Base-by-base conservation (phyloP, 2,888 invertebrate species). In the Cylloceria caligata region DNA sequence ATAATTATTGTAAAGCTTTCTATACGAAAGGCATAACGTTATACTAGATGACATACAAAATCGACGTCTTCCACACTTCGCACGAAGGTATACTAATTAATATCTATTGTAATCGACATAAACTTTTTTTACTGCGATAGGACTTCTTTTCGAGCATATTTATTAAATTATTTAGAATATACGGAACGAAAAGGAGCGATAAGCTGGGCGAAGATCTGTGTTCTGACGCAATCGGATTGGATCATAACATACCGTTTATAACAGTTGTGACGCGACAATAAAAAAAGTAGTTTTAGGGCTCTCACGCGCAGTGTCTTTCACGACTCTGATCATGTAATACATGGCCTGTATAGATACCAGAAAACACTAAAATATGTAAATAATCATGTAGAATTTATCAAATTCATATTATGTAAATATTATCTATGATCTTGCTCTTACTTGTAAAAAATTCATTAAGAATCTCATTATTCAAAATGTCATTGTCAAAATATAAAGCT, bases 211-310 rank as follows among this genome's bases (percentile, higher is more conserved):
- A 49, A 36, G 62, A 73, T 73, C 80, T 79, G 62, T 79, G 68
- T 75, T 75, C 62, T 74, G 55, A 69, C 64, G 72, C 76, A 81
- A 73, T 75, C 76, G 47, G 64, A 78, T 84, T 83, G 64, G 77
- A 83, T 83, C 76, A 84, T 80, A 64, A 60, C 79, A 83, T 77
- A 82, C 78, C 85, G 83, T 85, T 86, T 83, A 82, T 81, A 86
- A 87, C 90, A 87, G 92, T 92, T 92, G 92, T 92, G 92, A 91
- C 88, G 89, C 89, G 92, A 92, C 92, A 92, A 92, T 92, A 92
- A 92, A 81, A 88, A 91, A 78, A 88, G 92, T 91, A 92, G 86
- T 87, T 84, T 74, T 90, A 91, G 89, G 83, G 88, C 81, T 87
- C 88, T 87, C 72, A 79, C 85, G 83, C 83, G 85, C 86, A 87